Evolutionary conservation across 1,140 invertebrate species (phyloP), one percentile per base, ranked within the genome.

Genomic region (Anoplolepis gracilipes): DNA sequence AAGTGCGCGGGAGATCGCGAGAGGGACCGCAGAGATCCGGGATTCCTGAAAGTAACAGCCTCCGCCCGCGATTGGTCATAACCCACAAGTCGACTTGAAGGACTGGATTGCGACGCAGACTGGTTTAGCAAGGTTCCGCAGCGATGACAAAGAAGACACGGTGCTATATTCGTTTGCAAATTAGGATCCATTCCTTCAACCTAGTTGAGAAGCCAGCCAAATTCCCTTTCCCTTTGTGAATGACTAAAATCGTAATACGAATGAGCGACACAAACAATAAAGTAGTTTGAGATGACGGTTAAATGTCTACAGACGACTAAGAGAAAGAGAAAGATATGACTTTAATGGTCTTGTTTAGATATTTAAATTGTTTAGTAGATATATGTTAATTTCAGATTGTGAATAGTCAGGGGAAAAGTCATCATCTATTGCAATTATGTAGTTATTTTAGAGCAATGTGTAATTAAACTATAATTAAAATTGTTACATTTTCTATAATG

Each of bases 91-190:
- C n/a, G 22, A 53, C 55, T 84, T 19, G n/a, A 59, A 22, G 19
- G 42, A n/a, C 49, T 55, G 30, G 53, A 46, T 36, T 33, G 49
- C 19, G 28, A 22, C 30, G 39, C 39, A 28, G 77, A 89, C 88
- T 88, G 85, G 88, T 89, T 89, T 90, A 85, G 62, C 90, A 85
- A 90, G 87, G 33, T 88, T 73, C 57, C 72, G n/a, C 25, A n/a
- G 13, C 65, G 49, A 30, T 81, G 69, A 82, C 59, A 64, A 86
- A 73, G 55, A 42, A 79, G 39, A 77, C 57, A 49, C 64, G 30
- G 30, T 55, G 8, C 61, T 19, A 4, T 64, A 13, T 69, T 19
- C 19, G 19, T 33, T 36, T 19, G 49, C 46, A 33, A 70, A 57
- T 81, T 70, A 67, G 19, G 1, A 28, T 28, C 28, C 36, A 28